phyloP scores from a whole-genome alignment of 35 echinoderm and acorn worm genomes.

The Strongylocentrotus purpuratus region DNA sequence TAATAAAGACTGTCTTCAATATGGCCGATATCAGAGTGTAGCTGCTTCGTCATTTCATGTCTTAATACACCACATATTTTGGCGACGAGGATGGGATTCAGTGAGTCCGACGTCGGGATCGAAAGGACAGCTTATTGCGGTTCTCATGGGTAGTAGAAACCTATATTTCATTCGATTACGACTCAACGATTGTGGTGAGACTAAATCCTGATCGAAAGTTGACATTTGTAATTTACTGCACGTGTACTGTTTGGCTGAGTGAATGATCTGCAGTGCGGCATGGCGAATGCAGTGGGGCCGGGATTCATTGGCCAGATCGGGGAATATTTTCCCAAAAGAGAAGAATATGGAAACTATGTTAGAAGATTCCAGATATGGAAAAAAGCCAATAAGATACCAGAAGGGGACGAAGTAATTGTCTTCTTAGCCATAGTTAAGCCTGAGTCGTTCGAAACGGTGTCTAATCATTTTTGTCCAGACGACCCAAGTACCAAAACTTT shows the following conservation, averaged over 20 bases:
- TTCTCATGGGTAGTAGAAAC: background rate
- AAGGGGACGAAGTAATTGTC: conserved; percentile 40
- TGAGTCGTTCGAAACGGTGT: conserved; percentile 25
- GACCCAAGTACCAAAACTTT: conserved; percentile 26
- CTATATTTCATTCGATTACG: background rate
- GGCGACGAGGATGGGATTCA: conserved; percentile 34
- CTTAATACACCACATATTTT: conserved; percentile 23
- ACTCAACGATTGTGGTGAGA: background rate
- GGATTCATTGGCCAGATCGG: conserved; percentile 37
- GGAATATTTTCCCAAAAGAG: conserved; percentile 30
- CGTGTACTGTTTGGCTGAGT: background rate
- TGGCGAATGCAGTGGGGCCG: background rate
- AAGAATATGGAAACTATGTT: conserved; percentile 35
- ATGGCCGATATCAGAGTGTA: conserved; percentile 1
- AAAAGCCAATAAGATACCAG: conserved; percentile 46
- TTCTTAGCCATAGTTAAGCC: conserved; percentile 41
- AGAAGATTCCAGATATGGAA: conserved; percentile 33
- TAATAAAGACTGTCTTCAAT: conserved; percentile 19
- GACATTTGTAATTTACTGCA: background rate
- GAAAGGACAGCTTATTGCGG: background rate
- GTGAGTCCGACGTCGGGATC: background rate
- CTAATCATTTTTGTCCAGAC: conserved; percentile 31
- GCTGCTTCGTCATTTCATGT: background rate
- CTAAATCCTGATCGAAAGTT: background rate
- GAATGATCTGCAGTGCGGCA: background rate